phyloP scores from a whole-genome alignment of 2,888 invertebrate genomes.

The Epiblema foenella region DNA sequence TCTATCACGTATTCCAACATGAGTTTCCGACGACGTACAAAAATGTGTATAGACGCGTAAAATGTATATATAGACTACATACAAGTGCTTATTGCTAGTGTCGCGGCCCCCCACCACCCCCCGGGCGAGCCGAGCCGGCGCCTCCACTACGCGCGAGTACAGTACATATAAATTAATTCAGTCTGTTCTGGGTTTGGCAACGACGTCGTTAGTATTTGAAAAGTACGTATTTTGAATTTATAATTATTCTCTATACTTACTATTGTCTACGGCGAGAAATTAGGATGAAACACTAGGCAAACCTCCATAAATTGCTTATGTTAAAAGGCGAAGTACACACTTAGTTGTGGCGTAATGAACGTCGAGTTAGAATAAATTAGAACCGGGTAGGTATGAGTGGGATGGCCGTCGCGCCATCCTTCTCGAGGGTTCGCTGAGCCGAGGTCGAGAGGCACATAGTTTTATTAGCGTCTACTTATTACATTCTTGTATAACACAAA shows the following conservation, averaged over 20 bases:
- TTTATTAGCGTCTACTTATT: slow-evolving; percentile 44
- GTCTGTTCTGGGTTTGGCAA: slow-evolving; percentile 82
- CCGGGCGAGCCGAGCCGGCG: slow-evolving; percentile 34
- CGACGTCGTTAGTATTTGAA: slow-evolving; percentile 61
- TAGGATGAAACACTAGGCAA: slow-evolving; percentile 25
- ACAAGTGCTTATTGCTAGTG: slow-evolving; percentile 84
- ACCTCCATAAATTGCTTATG: slow-evolving; percentile 26
- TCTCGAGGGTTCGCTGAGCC: slow-evolving; percentile 49
- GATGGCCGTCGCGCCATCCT: slow-evolving; percentile 23
- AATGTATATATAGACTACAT: slow-evolving; percentile 84
- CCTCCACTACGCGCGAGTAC: slow-evolving; percentile 68
- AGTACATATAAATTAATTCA: slow-evolving; percentile 78
- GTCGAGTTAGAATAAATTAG: slow-evolving; percentile 13
- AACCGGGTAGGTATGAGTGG: slow-evolving; percentile 21
- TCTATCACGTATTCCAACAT: slow-evolving; percentile 76
- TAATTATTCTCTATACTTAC: slow-evolving; percentile 36
- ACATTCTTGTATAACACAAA: slow-evolving; percentile 35
- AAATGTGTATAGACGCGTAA: slow-evolving; percentile 84
- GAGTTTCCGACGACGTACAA: slow-evolving; percentile 80
- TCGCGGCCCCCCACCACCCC: slow-evolving; percentile 53
- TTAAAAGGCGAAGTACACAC: slow-evolving; percentile 40
- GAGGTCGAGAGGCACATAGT: slow-evolving; percentile 54
- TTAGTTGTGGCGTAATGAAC: slow-evolving; percentile 32
- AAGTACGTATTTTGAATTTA: slow-evolving; percentile 42
- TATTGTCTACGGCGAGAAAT: slow-evolving; percentile 40